Base-by-base conservation (phyloP, 1,140 invertebrate genomes). In the Bombus impatiens region DNA sequence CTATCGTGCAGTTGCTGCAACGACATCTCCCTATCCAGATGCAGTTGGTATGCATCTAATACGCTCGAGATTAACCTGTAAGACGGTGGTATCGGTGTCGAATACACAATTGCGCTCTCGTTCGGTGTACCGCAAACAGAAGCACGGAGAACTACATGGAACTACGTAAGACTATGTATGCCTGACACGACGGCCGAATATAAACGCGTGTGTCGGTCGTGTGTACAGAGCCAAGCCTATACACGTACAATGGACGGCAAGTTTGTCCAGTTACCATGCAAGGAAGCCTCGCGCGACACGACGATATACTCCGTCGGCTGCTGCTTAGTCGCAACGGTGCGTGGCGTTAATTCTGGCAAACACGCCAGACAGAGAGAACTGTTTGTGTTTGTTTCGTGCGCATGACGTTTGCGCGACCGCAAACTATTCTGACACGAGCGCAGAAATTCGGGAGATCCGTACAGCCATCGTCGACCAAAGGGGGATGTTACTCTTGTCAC, bases 311-410 rank as follows among this genome's bases (percentile, higher is more conserved):
- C 53, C 35, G 72, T 80, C 37, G 65, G 40, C 78, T 32, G 53
- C 22, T 59, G 76, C 35, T 40, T 40, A 57, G 81, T 87, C 77
- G 81, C 53, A 65, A 72, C 82, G 82, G 82, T 85, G 78, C 57
- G 84, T 77, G 76, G 84, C 82, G 83, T 81, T 90, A 90, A 90
- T 90, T 90, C 86, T 79, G 84, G 76, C 82, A 84, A 87, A 90
- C 86, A 86, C 57, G n/a, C 62, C 68, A n/a, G 12, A 70, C 70
- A 86, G 44, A 84, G 86, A 84, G 86, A 77, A 79, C 88, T 89
- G 88, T 90, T 90, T 78, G 88, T 72, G 88, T 86, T 86, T 68
- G 84, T 86, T 86, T 68, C 71, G 62, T 40, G 79, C 22, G 47
- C 79, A 86, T 82, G 71, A 85, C 87, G 84, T 88, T 88, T 83